phyloP scores from a whole-genome alignment of 37 sponge, comb jelly and placozoan genomes.

The Theonella swinhoei region DNA sequence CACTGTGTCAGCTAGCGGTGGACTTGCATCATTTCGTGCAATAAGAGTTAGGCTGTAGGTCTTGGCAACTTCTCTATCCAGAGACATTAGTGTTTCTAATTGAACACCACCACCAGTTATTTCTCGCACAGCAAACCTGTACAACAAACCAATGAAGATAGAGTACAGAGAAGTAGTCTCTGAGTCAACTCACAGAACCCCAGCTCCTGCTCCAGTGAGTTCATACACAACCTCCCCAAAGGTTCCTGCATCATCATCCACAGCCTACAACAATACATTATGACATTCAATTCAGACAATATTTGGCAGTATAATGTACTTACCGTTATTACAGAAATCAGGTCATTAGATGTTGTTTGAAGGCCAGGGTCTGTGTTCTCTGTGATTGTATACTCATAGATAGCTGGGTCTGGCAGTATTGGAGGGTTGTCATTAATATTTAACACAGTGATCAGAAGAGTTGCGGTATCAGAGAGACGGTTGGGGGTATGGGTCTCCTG shows the following conservation, averaged over 20 bases:
- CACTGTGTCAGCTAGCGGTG: too few relatives aligned
- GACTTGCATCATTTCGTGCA: too few relatives aligned
- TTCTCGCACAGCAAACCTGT: not conserved
- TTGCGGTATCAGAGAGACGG: not conserved
- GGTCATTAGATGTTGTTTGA: too few relatives aligned
- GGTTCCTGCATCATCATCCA: slow-evolving; percentile 7
- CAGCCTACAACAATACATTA: slow-evolving; percentile 3
- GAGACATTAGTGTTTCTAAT: not conserved
- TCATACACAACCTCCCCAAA: slow-evolving; percentile 21
- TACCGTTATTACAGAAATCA: too few relatives aligned
- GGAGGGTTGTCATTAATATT: not conserved
- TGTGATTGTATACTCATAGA: not conserved
- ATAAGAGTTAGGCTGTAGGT: not conserved
- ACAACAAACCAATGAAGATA: not conserved
- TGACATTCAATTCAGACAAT: not conserved
- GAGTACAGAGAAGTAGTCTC: not conserved
- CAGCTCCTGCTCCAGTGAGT: slow-evolving; percentile 6
- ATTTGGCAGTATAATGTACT: not conserved
- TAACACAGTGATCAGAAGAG: too few relatives aligned
- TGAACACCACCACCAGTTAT: not conserved
- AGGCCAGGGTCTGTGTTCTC: not conserved
- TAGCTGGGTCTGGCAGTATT: not conserved
- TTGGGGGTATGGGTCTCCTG: not conserved
- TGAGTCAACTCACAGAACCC: not conserved
- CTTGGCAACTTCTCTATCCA: not conserved